Evolutionary conservation across 2,888 invertebrate species (phyloP).

Genomic region (Leptopilina drosophilae): DNA sequence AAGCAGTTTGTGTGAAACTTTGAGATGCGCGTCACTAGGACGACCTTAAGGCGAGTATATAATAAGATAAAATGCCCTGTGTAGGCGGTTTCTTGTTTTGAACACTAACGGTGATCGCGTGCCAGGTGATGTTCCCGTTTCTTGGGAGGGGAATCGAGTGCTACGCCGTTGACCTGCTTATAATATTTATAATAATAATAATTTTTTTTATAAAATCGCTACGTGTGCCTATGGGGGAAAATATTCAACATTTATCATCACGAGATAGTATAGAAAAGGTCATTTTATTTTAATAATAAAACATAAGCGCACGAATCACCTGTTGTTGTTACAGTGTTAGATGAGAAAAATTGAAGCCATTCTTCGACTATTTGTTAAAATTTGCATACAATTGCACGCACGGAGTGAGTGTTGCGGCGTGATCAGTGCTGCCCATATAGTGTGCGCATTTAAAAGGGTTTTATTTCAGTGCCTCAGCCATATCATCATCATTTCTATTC

Average conservation of each 20-base stretch:
- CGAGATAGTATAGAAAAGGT: constrained; percentile 45
- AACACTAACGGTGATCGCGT: constrained; percentile 65
- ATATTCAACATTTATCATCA: constrained; percentile 42
- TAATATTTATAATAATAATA: too few species aligned
- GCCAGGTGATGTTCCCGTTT: constrained; percentile 67
- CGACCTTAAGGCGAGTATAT: background rate
- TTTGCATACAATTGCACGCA: constrained; percentile 26
- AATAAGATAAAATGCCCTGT: constrained; percentile 28
- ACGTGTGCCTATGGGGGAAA: constrained; percentile 2
- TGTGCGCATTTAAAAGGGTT: constrained; percentile 5
- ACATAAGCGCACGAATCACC: background rate
- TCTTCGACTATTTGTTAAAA: background rate
- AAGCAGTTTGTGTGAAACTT: constrained; percentile 22
- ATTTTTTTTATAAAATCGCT: constrained; percentile 45
- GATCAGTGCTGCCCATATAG: background rate
- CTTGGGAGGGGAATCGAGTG: constrained; percentile 50
- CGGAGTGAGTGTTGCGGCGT: background rate
- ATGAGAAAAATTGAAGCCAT: background rate
- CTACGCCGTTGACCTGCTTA: constrained; percentile 48
- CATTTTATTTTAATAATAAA: background rate
- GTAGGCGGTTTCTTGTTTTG: constrained; percentile 55
- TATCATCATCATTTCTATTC: background rate
- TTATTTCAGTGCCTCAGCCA: background rate
- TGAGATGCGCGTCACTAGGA: constrained; percentile 22
- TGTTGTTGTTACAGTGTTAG: background rate